Conservation (phyloP, 2,888 invertebrate genomes). For the Drosophila flavopinicola region DNA sequence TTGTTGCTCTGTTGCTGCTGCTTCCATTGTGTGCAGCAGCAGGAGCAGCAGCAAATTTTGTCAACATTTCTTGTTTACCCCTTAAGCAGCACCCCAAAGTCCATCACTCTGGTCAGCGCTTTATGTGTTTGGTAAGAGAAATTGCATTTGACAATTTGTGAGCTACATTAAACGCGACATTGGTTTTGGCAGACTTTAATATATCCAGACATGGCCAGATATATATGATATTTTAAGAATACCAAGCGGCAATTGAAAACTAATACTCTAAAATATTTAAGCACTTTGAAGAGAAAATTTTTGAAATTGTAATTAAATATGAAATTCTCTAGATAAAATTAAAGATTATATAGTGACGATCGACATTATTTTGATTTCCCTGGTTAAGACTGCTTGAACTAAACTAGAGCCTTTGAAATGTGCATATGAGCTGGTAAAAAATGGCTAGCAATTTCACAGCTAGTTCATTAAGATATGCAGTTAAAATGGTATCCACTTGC, state of each 20-base stretch:
- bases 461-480: too few relatives aligned
- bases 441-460: too few relatives aligned
- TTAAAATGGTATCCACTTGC: too few relatives aligned
- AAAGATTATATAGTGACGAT: too few relatives aligned
- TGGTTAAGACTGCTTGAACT: too few relatives aligned
- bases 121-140: constrained; percentile 20
- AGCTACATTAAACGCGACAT: constrained; percentile 40
- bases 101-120: constrained; percentile 1
- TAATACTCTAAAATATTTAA: not conserved
- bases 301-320: too few relatives aligned
- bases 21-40: constrained; percentile 43
- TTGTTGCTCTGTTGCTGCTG: constrained; percentile 36
- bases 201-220: constrained; percentile 1
- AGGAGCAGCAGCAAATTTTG: constrained; percentile 61
- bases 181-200: not conserved
- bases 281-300: not conserved
- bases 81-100: not conserved
- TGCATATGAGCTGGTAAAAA: too few relatives aligned
- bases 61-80: constrained; percentile 54
- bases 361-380: too few relatives aligned
- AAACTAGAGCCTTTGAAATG: too few relatives aligned
- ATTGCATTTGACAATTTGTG: constrained; percentile 56
- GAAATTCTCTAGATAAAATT: too few relatives aligned
- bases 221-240: not conserved
- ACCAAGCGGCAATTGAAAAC: not conserved